phyloP scores from a whole-genome alignment of 1,140 invertebrate genomes.

The Epicauta chinensis region DNA sequence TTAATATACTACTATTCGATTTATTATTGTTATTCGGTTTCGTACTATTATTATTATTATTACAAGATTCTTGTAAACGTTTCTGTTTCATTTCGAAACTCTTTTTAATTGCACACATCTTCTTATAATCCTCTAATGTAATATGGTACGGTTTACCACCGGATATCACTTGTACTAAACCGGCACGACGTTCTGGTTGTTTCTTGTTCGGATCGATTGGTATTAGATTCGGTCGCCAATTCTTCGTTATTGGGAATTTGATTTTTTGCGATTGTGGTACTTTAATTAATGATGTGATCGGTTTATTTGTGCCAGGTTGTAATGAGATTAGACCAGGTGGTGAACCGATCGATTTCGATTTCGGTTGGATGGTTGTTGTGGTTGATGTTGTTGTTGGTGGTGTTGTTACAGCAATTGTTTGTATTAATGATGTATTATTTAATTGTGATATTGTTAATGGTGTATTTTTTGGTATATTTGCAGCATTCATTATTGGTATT shows the following conservation, averaged over 20 bases:
- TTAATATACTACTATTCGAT: conserved; percentile 1
- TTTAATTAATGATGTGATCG: conserved; percentile 26
- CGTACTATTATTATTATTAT: conserved; percentile 18
- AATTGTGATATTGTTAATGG: conserved; percentile 39
- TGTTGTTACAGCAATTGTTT: no score
- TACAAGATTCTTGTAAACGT: conserved; percentile 36
- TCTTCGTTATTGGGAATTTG: conserved; percentile 46
- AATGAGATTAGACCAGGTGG: conserved; percentile 39
- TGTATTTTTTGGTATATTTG: conserved; percentile 34
- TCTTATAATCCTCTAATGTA: conserved; percentile 61
- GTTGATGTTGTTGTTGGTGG: no score
- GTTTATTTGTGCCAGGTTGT: conserved; percentile 37
- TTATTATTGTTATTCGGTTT: conserved; percentile 19
- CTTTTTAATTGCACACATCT: conserved; percentile 58
- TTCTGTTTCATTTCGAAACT: conserved; percentile 54
- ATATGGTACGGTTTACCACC: conserved; percentile 61
- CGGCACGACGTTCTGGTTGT: conserved; percentile 30
- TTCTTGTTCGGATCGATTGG: conserved; percentile 48
- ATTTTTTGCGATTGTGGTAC: conserved; percentile 45
- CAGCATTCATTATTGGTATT: conserved; percentile 19
- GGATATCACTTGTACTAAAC: conserved; percentile 52
- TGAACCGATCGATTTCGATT: conserved; percentile 23
- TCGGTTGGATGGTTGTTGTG: conserved; percentile 4
- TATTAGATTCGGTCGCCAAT: conserved; percentile 62
- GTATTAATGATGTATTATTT: conserved; percentile 29